Percentiles rank a stretch among this genome's conserved stretches.
phyloP scores from a whole-genome alignment of 2,888 invertebrate species.

The Patella depressa region DNA sequence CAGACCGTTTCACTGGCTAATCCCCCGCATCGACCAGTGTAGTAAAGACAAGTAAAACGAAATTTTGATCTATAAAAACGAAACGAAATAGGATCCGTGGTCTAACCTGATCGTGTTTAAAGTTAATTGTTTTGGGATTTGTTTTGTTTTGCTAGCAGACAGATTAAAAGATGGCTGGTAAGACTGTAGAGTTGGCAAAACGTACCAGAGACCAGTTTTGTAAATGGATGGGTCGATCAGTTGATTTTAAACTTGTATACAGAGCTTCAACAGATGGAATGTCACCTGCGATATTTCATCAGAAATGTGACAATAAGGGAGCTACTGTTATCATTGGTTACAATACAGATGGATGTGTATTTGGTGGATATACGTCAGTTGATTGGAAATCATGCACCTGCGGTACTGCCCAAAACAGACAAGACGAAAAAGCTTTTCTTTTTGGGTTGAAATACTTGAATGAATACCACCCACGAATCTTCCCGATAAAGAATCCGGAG shows the following conservation, averaged over 20 bases:
- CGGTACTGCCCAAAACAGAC: slow-evolving; percentile 13
- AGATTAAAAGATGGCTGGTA: no score
- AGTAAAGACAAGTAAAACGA: no score
- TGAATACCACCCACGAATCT: slow-evolving; percentile 24
- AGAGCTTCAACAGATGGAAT: slow-evolving; percentile 40
- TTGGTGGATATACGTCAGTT: slow-evolving; percentile 39
- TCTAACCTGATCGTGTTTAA: no score
- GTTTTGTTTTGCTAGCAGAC: no score
- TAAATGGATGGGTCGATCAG: no score
- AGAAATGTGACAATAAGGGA: slow-evolving; percentile 44
- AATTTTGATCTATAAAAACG: no score
- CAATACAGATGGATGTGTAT: slow-evolving; percentile 39
- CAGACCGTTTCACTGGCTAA: no score
- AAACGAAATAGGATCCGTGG: no score
- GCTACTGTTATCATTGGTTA: slow-evolving; percentile 44
- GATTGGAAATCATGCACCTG: slow-evolving; percentile 33
- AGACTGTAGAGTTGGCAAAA: no score
- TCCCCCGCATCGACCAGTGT: no score
- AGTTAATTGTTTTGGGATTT: no score
- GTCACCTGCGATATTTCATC: slow-evolving; percentile 38
- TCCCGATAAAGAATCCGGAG: slow-evolving; percentile 21
- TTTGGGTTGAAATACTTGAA: slow-evolving; percentile 36
- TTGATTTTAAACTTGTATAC: slow-evolving; percentile 19
- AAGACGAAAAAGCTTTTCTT: slow-evolving; percentile 39
- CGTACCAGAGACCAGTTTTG: no score